A percentile compares a stretch with the other conserved stretches of the same genome.
phyloP scores from a whole-genome alignment of 2,888 invertebrate genomes.

The Trimorus sp. region DNA sequence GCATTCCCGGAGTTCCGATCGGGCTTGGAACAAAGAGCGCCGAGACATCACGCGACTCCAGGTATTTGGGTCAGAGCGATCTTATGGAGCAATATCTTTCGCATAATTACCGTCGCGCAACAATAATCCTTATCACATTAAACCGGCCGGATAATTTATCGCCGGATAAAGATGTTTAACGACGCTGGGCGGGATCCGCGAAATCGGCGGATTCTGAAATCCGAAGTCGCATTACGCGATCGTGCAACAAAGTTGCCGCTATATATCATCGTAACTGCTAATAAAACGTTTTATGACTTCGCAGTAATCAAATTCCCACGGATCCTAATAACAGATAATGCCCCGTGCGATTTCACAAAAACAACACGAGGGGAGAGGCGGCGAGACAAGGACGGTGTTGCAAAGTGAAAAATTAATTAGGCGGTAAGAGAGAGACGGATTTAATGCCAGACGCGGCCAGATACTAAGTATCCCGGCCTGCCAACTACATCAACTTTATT shows the following conservation, averaged over 20 bases:
- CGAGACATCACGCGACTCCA: slow-evolving; percentile 12
- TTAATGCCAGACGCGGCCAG: slow-evolving; percentile 31
- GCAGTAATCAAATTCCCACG: slow-evolving; percentile 67
- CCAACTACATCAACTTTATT: slow-evolving; percentile 61
- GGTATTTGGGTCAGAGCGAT: slow-evolving; percentile 32
- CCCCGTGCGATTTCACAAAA: slow-evolving; percentile 58
- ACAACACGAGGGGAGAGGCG: slow-evolving; percentile 21
- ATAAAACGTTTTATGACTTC: slow-evolving; percentile 65
- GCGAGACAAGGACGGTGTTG: slow-evolving; percentile 38
- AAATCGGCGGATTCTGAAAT: slow-evolving; percentile 44
- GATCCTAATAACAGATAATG: slow-evolving; percentile 60
- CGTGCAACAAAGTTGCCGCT: slow-evolving; percentile 63
- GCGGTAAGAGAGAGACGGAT: slow-evolving; percentile 20
- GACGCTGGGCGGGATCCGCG: slow-evolving; percentile 38
- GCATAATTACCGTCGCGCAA: slow-evolving; percentile 39
- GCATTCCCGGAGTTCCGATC: not conserved
- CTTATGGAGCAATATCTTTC: slow-evolving; percentile 12
- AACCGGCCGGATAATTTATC: slow-evolving; percentile 49
- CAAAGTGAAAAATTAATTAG: slow-evolving; percentile 63
- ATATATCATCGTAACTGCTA: slow-evolving; percentile 66
- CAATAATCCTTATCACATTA: slow-evolving; percentile 51
- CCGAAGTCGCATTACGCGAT: slow-evolving; percentile 35
- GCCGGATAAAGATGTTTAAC: slow-evolving; percentile 57
- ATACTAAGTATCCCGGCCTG: slow-evolving; percentile 58
- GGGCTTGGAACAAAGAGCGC: not conserved